Percentiles rank a stretch among this genome's conserved stretches.
Conservation (phyloP, 2,888 invertebrate genomes). For the Pristionchus fissidentatus region DNA sequence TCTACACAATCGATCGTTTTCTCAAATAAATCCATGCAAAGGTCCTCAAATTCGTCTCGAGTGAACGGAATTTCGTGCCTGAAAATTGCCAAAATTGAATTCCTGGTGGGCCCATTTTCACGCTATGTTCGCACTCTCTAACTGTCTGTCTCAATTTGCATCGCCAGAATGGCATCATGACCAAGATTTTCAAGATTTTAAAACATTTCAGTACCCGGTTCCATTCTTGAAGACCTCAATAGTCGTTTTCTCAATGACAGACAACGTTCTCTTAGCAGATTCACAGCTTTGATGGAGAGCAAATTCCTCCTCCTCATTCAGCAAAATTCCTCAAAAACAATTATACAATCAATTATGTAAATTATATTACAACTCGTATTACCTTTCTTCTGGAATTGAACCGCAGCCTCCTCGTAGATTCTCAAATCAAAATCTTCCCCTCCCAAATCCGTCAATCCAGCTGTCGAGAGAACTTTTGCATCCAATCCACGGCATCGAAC, state of each 20-base stretch:
- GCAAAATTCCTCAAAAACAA: background rate
- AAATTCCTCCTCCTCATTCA: background rate
- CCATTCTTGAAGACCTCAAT: slow-evolving; percentile 6
- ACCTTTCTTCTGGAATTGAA: background rate
- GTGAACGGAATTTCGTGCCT: slow-evolving; percentile 3
- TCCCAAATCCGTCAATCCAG: slow-evolving; percentile 48
- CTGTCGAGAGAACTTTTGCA: slow-evolving; percentile 16
- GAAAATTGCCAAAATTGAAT: too few relatives aligned
- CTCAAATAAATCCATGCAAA: slow-evolving; percentile 44
- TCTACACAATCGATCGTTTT: slow-evolving; percentile 12
- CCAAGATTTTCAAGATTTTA: background rate
- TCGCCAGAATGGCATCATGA: background rate
- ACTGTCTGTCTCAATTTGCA: too few relatives aligned
- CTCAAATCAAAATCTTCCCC: slow-evolving; percentile 48
- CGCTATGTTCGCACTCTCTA: too few relatives aligned
- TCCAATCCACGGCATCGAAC: slow-evolving; percentile 36
- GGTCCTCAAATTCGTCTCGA: background rate
- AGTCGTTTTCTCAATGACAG: background rate
- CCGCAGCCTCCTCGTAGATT: slow-evolving; percentile 21
- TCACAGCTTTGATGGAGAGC: slow-evolving; percentile 2
- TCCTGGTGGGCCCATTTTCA: too few relatives aligned
- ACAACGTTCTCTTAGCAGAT: background rate
- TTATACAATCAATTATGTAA: too few relatives aligned
- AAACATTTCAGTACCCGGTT: background rate
- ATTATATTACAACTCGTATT: background rate